Percentiles rank a stretch among this genome's conserved stretches.
phyloP scores from a whole-genome alignment of 2,888 invertebrate species.

The Pseudococcus viburni region DNA sequence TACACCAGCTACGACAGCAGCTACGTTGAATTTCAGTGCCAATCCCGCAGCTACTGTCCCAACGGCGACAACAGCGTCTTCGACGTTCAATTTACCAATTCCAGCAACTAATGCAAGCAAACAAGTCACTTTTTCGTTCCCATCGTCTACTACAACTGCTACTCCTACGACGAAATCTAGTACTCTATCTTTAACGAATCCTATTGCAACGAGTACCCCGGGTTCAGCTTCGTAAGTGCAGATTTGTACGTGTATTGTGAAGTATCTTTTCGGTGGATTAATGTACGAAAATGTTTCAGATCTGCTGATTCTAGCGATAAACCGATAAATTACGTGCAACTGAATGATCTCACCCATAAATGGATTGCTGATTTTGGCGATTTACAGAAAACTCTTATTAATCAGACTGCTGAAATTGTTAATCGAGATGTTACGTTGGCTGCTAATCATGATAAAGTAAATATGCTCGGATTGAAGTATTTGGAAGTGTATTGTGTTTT shows the following conservation, averaged over 20 bases:
- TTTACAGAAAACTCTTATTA: constrained; percentile 58
- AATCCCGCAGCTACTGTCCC: constrained; percentile 26
- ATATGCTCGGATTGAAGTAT: no score
- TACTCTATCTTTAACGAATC: not conserved
- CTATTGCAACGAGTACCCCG: not conserved
- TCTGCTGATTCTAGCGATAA: constrained; percentile 29
- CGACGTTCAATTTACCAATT: not conserved
- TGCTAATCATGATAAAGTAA: constrained; percentile 60
- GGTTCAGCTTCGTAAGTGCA: constrained; percentile 29
- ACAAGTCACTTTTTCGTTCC: constrained; percentile 19
- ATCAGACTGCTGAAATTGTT: constrained; percentile 57
- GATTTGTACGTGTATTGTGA: not conserved
- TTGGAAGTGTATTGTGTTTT: no score
- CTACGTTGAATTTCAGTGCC: constrained; percentile 44
- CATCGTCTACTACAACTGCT: constrained; percentile 12
- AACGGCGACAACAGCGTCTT: not conserved
- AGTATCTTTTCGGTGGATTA: not conserved
- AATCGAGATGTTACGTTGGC: constrained; percentile 59
- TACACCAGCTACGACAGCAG: not conserved
- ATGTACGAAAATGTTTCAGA: not conserved
- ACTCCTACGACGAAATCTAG: not conserved
- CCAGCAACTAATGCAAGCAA: not conserved
- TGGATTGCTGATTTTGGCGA: constrained; percentile 60
- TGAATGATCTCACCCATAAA: constrained; percentile 54
- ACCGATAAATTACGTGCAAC: constrained; percentile 57